These are phyloP conservation scores for Pyrochroa serraticornis DNA, from an alignment of 2,888 invertebrate species.

Conservation along the genomic window DNA sequence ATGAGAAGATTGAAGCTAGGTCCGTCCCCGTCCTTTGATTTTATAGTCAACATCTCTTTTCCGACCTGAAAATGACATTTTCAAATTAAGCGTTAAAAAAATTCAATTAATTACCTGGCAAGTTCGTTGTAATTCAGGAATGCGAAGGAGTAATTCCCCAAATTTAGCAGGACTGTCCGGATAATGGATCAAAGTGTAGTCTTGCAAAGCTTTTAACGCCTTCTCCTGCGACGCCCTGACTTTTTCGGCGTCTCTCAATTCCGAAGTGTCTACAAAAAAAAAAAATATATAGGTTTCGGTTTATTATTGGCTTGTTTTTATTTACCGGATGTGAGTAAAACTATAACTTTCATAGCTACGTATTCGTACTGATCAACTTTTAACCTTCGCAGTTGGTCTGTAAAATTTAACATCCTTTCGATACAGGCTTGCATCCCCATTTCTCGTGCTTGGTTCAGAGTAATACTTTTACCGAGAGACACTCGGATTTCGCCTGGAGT, in stretches of 20 bases:
- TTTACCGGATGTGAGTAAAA: constrained; percentile 87
- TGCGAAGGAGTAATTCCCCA: constrained; percentile 88
- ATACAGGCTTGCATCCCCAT: constrained; percentile 86
- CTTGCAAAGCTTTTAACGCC: constrained; percentile 88
- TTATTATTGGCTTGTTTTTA: constrained; percentile 10
- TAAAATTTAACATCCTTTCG: constrained; percentile 92
- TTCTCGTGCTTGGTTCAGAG: constrained; percentile 70
- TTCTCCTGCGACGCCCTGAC: constrained; percentile 94
- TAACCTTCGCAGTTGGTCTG: constrained; percentile 87
- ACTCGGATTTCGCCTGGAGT: constrained; percentile 86
- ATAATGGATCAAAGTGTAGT: constrained; percentile 90
- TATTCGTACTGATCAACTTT: constrained; percentile 95
- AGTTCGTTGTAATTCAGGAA: constrained; percentile 93
- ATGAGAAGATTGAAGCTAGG: constrained; percentile 93
- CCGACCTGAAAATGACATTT: constrained; percentile 70
- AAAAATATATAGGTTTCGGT: not conserved
- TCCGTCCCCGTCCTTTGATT: constrained; percentile 87
- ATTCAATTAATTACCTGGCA: constrained; percentile 72
- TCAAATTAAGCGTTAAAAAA: constrained; percentile 6
- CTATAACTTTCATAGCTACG: constrained; percentile 94
- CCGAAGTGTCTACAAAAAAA: constrained; percentile 77
- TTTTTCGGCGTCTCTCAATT: constrained; percentile 90
- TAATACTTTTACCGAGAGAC: constrained; percentile 68
- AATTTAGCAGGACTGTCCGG: constrained; percentile 94
- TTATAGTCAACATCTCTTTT: constrained; percentile 88